Evolutionary conservation across 2,797 vertebrate genomes (phyloP).

Genomic region (Glyptemys insculpta): DNA sequence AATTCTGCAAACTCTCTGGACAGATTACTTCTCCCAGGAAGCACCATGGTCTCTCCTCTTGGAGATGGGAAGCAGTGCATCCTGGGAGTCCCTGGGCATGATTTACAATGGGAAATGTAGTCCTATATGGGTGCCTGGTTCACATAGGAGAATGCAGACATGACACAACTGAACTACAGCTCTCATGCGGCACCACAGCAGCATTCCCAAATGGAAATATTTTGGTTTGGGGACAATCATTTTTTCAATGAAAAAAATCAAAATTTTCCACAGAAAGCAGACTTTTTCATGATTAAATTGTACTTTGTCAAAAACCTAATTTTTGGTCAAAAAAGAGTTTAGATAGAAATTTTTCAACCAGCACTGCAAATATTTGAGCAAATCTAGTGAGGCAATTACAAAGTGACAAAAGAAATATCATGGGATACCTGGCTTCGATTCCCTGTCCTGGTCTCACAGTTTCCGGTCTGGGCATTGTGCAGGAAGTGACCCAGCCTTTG

Average conservation of each 20-base stretch:
- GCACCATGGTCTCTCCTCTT: neutral
- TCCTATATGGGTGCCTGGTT: neutral
- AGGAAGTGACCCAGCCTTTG: no score
- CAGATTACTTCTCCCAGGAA: neutral
- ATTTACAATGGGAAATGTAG: neutral
- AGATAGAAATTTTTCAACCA: neutral
- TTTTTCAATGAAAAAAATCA: neutral
- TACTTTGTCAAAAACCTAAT: neutral
- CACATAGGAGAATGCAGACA: neutral
- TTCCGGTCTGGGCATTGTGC: fast-evolving
- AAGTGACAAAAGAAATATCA: fast-evolving
- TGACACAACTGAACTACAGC: neutral
- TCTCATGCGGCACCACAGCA: neutral
- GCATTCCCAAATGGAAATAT: neutral
- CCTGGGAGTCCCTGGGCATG: neutral
- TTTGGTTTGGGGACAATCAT: neutral
- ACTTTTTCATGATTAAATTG: neutral
- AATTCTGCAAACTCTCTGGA: neutral
- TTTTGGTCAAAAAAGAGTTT: neutral
- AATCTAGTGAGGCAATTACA: neutral
- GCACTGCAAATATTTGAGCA: neutral
- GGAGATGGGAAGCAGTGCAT: neutral
- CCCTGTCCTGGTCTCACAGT: neutral
- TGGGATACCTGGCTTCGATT: neutral
- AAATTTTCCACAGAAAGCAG: neutral